These are phyloP conservation scores for rabbit (Oryctolagus cuniculus) DNA, from an alignment of 2,113 vertebrate genomes.

Conservation along the genomic window mOryCun1.1 NC_091447.1:21681001-21681500, in stretches of 20 bases:
- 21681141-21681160: not conserved
- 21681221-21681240: not conserved
- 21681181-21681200: not conserved
- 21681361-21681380: conserved; percentile 34
- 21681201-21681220: conserved; percentile 12
- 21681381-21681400: conserved; percentile 23
- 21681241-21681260: not conserved
- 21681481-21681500: conserved; percentile 21
- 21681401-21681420: conserved; percentile 33
- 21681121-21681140: not conserved
- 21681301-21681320: conserved; percentile 57
- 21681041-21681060: not conserved
- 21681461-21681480: not conserved
- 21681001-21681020: conserved; percentile 37
- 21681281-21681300: not conserved
- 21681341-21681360: conserved; percentile 13
- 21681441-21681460: not conserved
- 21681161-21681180: not conserved
- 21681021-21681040: not conserved
- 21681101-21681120: not conserved
- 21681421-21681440: conserved; percentile 45
- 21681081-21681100: not conserved
- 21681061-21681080: not conserved
- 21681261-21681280: conserved; percentile 27
- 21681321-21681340: conserved; percentile 34